Evolutionary conservation across 2,888 invertebrate genomes (phyloP).

Genomic region (Chironomus tentans): DNA sequence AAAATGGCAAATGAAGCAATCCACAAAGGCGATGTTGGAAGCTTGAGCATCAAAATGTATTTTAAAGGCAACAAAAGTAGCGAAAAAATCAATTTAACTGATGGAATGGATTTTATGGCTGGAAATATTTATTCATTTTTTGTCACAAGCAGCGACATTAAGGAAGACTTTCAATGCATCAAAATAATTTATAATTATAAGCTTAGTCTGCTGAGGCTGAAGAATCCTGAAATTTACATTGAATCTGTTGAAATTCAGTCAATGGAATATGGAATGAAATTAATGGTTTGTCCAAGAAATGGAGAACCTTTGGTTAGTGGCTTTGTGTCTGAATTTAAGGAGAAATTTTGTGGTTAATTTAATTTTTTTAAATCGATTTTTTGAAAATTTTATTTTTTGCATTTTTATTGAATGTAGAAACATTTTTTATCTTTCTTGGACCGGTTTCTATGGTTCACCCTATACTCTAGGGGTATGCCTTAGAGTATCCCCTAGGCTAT

Average conservation of each 20-base stretch:
- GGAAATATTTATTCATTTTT: neutral
- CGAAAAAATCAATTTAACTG: neutral
- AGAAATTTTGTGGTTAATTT: neutral
- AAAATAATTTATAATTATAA: neutral
- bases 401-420: too few relatives aligned
- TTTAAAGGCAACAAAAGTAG: neutral
- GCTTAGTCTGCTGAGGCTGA: neutral
- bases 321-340: neutral
- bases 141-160: neutral
- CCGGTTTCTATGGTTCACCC: too few relatives aligned
- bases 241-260: neutral
- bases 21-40: neutral
- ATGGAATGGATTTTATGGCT: neutral
- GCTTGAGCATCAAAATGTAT: neutral
- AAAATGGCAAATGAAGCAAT: constrained; percentile 43
- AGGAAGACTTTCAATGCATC: neutral
- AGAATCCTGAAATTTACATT: neutral
- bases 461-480: too few relatives aligned
- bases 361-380: too few relatives aligned
- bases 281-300: neutral
- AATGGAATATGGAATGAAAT: neutral
- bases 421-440: too few relatives aligned
- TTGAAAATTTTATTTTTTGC: too few relatives aligned
- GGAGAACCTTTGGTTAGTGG: neutral
- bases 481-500: too few relatives aligned